Conservation (phyloP, 1,140 invertebrate species). For the Diachasma alloeum region DNA sequence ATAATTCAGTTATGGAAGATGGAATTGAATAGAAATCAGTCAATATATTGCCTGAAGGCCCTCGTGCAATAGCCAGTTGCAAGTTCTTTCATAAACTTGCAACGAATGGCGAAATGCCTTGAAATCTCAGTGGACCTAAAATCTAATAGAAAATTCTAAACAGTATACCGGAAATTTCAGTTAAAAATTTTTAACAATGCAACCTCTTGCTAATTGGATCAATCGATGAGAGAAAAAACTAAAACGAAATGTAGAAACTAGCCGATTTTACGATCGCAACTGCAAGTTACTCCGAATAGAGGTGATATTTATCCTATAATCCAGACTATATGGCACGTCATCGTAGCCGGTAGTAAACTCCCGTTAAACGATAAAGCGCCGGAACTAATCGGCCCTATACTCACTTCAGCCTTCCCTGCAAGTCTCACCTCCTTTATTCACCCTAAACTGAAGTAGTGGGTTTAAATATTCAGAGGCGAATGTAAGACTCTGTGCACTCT, state of each 20-base stretch:
- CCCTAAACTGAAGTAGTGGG: not conserved
- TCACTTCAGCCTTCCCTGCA: not conserved
- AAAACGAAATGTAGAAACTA: not conserved
- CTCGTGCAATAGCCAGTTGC: no score
- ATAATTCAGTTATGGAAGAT: no score
- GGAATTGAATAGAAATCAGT: no score
- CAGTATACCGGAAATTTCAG: no score
- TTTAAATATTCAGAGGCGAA: constrained; percentile 24
- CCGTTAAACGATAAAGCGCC: constrained; percentile 35
- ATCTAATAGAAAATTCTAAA: no score
- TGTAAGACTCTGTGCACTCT: not conserved
- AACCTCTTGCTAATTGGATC: not conserved
- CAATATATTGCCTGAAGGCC: no score
- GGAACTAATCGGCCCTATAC: constrained; percentile 33
- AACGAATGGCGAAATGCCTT: no score
- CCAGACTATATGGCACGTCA: constrained; percentile 29
- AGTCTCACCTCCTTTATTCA: not conserved
- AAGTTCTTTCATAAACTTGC: no score
- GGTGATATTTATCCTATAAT: constrained; percentile 22
- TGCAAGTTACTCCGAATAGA: constrained; percentile 18
- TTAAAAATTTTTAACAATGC: no score
- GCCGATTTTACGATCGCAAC: constrained; percentile 25
- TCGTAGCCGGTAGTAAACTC: constrained; percentile 34
- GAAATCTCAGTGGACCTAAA: no score
- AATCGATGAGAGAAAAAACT: not conserved